phyloP scores from a whole-genome alignment of 2,888 invertebrate genomes.

The Scotopteryx bipunctaria region DNA sequence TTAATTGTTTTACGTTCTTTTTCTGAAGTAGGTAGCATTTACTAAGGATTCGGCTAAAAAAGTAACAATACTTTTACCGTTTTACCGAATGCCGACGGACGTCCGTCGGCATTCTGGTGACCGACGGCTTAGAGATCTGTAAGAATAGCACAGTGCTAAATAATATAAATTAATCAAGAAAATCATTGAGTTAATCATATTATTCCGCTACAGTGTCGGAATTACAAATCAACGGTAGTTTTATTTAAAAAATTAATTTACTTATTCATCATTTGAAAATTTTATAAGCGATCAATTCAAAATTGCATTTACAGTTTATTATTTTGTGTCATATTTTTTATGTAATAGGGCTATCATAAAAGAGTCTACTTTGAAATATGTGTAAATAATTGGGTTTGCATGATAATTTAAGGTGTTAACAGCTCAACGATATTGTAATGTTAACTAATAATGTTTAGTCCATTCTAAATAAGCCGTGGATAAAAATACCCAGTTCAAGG shows the following conservation, averaged over 20 bases:
- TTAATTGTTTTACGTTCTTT: conserved; percentile 34
- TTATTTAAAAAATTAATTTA: no score
- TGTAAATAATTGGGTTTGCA: conserved; percentile 76
- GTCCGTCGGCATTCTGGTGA: neutral
- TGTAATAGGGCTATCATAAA: conserved; percentile 43
- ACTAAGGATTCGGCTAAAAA: neutral
- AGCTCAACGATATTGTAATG: conserved; percentile 76
- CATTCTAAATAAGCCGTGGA: conserved; percentile 28
- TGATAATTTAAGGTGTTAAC: conserved; percentile 73
- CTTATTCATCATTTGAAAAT: no score
- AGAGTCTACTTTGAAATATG: conserved; percentile 49
- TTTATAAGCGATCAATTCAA: no score
- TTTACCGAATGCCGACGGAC: neutral
- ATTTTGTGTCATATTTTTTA: neutral
- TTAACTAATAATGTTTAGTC: conserved; percentile 49
- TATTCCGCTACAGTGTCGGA: no score
- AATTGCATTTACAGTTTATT: no score
- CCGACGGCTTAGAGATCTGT: no score
- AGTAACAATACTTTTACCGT: no score
- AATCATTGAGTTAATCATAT: no score
- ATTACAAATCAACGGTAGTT: no score
- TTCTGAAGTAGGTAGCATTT: conserved; percentile 9
- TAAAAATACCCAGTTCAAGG: conserved; percentile 43
- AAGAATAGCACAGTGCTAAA: no score
- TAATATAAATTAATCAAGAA: no score